A percentile compares a stretch with the other conserved stretches of the same genome.
phyloP scores from a whole-genome alignment of 2,888 invertebrate genomes.

The Tribolium freemani region DNA sequence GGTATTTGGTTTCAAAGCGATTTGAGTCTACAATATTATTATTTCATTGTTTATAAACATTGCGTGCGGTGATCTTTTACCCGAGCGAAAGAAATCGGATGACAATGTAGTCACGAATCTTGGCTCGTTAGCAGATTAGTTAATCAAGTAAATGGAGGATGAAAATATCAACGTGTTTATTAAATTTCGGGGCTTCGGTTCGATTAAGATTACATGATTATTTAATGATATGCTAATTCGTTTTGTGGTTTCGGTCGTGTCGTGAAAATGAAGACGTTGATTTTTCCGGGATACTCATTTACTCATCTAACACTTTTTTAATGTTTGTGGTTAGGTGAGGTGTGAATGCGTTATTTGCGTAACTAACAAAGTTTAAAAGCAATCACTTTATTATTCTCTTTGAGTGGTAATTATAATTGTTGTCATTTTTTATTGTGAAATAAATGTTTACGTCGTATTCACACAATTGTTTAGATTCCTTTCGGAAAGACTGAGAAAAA shows the following conservation, averaged over 20 bases:
- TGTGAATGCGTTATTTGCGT: no score
- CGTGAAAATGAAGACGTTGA: no score
- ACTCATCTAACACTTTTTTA: no score
- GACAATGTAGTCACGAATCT: no score
- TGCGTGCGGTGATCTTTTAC: neutral
- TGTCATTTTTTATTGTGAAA: conserved; percentile 10
- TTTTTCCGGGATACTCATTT: no score
- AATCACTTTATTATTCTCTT: no score
- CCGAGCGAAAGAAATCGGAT: neutral
- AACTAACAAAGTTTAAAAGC: no score
- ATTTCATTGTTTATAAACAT: conserved; percentile 18
- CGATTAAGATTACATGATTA: neutral
- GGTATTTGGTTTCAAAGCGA: no score
- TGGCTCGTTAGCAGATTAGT: conserved; percentile 21
- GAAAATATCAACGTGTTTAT: conserved; percentile 27
- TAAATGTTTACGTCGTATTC: neutral
- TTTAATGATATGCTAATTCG: conserved; percentile 1
- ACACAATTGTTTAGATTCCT: neutral
- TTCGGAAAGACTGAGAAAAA: neutral
- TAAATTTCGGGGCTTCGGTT: neutral
- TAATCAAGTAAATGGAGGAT: conserved; percentile 43
- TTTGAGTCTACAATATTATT: neutral
- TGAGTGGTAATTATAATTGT: neutral
- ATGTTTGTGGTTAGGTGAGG: no score
- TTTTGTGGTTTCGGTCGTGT: neutral